phyloP scores from a whole-genome alignment of 2,797 vertebrate species.

The Sciurus carolinensis region DNA sequence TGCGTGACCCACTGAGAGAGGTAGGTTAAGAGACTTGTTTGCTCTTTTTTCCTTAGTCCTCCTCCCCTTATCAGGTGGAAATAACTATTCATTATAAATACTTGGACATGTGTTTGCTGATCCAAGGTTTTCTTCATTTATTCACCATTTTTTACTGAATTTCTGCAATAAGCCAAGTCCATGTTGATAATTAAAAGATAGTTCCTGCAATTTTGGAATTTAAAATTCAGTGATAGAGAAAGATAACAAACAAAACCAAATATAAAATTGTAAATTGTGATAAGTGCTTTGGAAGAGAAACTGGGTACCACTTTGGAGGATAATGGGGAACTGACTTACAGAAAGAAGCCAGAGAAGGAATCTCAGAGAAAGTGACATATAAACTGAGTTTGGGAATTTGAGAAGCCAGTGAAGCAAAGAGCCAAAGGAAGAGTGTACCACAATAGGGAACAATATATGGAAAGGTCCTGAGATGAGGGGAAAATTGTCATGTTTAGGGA shows the following conservation, averaged over 20 bases:
- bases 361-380: conserved; percentile 8
- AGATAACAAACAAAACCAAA: not conserved
- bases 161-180: not conserved
- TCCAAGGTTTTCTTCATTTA: not conserved
- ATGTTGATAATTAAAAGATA: conserved; percentile 9
- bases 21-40: conserved; percentile 86
- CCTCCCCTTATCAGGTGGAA: not conserved
- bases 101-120: conserved; percentile 26
- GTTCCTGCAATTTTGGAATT: conserved; percentile 19
- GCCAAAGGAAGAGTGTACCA: not conserved
- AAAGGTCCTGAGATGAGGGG: not conserved
- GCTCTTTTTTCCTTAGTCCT: not conserved
- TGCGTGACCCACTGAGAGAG: conserved; percentile 95
- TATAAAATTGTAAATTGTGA: not conserved
- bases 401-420: conserved; percentile 34
- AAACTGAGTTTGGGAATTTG: conserved; percentile 33
- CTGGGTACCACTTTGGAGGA: not conserved
- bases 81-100: conserved; percentile 57
- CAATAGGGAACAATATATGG: not conserved
- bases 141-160: conserved; percentile 28
- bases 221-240: not conserved
- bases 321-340: not conserved
- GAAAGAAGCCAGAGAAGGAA: not conserved
- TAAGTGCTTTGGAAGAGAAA: not conserved
- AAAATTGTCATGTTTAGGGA: not conserved